These are phyloP conservation scores for Catocala sponsa DNA, from an alignment of 2,888 invertebrate genomes.

Conservation along the genomic window DNA sequence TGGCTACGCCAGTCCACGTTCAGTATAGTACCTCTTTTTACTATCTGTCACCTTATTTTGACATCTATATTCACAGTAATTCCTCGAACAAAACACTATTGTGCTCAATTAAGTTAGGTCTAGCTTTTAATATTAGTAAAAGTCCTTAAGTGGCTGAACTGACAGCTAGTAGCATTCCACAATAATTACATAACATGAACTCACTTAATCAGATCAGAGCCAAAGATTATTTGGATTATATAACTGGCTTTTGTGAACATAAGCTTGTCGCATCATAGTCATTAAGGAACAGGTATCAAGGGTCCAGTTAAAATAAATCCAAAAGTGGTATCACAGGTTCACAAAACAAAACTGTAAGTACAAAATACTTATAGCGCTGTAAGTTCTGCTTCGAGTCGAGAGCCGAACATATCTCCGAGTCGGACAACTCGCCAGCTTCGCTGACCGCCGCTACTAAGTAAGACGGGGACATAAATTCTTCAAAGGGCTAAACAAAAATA, in stretches of 20 bases:
- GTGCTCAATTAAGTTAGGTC: neutral
- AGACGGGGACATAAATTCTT: slow-evolving; percentile 87
- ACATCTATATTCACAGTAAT: too few species aligned
- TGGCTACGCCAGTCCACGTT: too few species aligned
- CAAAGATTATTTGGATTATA: slow-evolving; percentile 3
- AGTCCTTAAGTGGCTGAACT: too few species aligned
- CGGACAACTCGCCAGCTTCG: slow-evolving; percentile 65
- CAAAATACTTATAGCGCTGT: slow-evolving; percentile 50
- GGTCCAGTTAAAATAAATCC: slow-evolving; percentile 33
- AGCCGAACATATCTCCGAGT: slow-evolving; percentile 60
- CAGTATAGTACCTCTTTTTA: too few species aligned
- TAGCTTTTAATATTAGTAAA: neutral
- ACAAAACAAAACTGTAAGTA: slow-evolving; percentile 49
- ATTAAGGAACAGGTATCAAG: slow-evolving; percentile 4
- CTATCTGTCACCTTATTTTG: too few species aligned
- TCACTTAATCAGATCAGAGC: slow-evolving; percentile 2
- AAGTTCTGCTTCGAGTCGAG: slow-evolving; percentile 40
- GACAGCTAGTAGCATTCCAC: neutral
- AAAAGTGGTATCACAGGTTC: slow-evolving; percentile 43
- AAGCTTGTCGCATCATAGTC: slow-evolving; percentile 5
- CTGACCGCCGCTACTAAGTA: slow-evolving; percentile 85
- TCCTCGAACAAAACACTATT: too few species aligned
- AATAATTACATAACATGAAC: neutral
- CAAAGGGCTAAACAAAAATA: slow-evolving; percentile 85
- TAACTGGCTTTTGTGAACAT: slow-evolving; percentile 3